These are phyloP conservation scores for Blastobasis lacticolella DNA, from an alignment of 2,888 invertebrate genomes.

Conservation along the genomic window DNA sequence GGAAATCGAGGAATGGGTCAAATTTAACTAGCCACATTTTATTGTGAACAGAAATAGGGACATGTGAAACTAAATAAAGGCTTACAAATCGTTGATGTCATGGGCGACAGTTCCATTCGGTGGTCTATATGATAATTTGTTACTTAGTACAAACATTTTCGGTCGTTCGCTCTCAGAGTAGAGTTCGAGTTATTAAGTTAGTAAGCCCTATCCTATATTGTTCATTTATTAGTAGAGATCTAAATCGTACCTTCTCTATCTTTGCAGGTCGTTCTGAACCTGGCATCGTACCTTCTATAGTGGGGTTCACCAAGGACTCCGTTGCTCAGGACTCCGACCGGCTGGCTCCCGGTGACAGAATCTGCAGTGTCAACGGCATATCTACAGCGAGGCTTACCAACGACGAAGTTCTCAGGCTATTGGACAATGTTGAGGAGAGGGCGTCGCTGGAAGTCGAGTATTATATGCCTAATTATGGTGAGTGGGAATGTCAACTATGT, in stretches of 20 bases:
- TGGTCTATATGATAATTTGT: too few species aligned
- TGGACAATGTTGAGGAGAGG: slow-evolving; percentile 82
- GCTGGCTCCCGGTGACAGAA: slow-evolving; percentile 84
- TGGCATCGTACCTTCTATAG: slow-evolving; percentile 78
- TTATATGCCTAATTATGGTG: slow-evolving; percentile 86
- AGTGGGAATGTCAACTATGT: slow-evolving; percentile 31
- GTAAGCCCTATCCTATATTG: too few species aligned
- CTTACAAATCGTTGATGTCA: too few species aligned
- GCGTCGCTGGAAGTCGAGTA: slow-evolving; percentile 90
- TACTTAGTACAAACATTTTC: too few species aligned
- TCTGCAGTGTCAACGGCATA: slow-evolving; percentile 88
- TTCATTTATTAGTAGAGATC: too few species aligned
- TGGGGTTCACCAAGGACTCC: slow-evolving; percentile 80
- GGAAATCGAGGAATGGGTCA: too few species aligned
- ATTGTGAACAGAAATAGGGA: too few species aligned
- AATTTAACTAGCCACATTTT: too few species aligned
- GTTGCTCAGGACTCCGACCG: slow-evolving; percentile 84
- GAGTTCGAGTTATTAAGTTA: too few species aligned
- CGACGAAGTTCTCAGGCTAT: slow-evolving; percentile 82
- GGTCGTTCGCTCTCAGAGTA: too few species aligned
- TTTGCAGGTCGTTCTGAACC: slow-evolving; percentile 79
- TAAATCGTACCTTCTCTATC: slow-evolving; percentile 8
- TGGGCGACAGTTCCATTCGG: too few species aligned
- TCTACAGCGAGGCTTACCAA: slow-evolving; percentile 83
- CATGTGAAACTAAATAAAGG: too few species aligned